Base-by-base conservation (phyloP, 2,113 vertebrate genomes). In the Oxyura jamaicensis region DNA sequence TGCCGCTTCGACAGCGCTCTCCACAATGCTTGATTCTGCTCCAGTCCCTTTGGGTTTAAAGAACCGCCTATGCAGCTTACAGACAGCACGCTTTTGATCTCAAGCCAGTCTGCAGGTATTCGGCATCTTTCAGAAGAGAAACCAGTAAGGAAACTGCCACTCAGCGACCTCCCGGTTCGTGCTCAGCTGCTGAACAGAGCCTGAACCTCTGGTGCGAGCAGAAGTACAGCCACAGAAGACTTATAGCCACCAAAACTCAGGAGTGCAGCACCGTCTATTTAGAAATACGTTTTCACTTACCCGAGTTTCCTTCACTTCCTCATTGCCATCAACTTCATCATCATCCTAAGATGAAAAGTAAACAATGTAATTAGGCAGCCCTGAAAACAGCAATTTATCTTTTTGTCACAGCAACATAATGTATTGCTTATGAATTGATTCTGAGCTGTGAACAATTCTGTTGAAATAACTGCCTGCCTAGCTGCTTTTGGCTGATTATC, bases 241-340 rank as follows among this genome's bases (percentile, higher is more conserved):
- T 69, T 26, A 46, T 26, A 39, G 66, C 16, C 86, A 73, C 25
- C 89, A 62, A 7, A 18, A 33, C 11, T 21, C 36, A 23, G 17
- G 35, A 62, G 15, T 3, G 36, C 67, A n/a, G 76, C n/a, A 56
- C 7, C 50, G 55, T 3, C 2, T 31, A 56, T 22, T 65, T 1
- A 58, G 36, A 60, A 3, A 31, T 4, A 8, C 0, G 48, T n/a
- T 67, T 22, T 35, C 88, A 95, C 98, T 98, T 86, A 98, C 98
- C 97, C 90, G 86, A 18, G 83, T 66, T 58, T 97, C 90, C 90
- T 97, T 98, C 86, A 86, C 90, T 33, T 98, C 98, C 73, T 98
- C 98, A 0, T 96, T 97, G 66, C 80, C 98, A 88, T 97, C 98
- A 46, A 97, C 80, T 60, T 98, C 98, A 55, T 98, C 98, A 22